phyloP scores from a whole-genome alignment of 2,113 vertebrate genomes.

The Prunella fulvescens region DNA sequence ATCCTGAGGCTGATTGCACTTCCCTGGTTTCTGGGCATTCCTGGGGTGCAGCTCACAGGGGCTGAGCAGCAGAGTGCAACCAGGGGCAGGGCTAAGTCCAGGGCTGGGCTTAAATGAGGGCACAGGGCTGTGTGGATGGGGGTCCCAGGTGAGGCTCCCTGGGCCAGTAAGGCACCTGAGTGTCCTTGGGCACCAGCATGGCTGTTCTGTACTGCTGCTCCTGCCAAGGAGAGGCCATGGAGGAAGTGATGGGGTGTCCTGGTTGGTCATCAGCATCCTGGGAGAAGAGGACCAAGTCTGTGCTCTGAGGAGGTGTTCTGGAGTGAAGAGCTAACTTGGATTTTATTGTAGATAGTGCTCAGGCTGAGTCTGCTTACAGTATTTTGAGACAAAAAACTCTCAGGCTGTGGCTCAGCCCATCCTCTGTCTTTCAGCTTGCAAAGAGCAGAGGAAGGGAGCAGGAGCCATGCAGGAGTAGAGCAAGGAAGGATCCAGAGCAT shows the following conservation, averaged over 20 bases:
- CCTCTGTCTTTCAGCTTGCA: not conserved
- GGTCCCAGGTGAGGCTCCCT: not conserved
- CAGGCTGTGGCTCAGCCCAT: not conserved
- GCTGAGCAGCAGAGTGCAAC: rapidly evolving
- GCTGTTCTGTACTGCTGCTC: rapidly evolving
- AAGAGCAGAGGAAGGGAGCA: not conserved
- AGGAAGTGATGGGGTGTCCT: rapidly evolving
- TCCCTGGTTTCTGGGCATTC: not conserved
- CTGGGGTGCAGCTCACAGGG: rapidly evolving
- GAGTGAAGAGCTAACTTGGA: not conserved
- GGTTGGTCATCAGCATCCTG: rapidly evolving
- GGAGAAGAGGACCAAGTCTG: rapidly evolving
- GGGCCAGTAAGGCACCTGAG: not conserved
- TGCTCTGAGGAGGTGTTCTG: not conserved
- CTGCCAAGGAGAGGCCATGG: rapidly evolving
- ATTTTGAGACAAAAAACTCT: not conserved
- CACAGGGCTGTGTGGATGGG: not conserved
- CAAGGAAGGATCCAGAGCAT: not conserved
- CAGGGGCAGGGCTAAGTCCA: rapidly evolving
- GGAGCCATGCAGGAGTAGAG: not conserved
- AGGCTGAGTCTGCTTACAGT: not conserved
- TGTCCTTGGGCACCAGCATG: not conserved
- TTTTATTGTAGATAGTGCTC: rapidly evolving
- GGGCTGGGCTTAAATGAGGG: not conserved
- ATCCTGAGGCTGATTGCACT: not conserved